Percentiles rank a stretch among this genome's conserved stretches.
Evolutionary conservation across 2,797 vertebrate species (phyloP).

Genomic region (Bucorvus abyssinicus): DNA sequence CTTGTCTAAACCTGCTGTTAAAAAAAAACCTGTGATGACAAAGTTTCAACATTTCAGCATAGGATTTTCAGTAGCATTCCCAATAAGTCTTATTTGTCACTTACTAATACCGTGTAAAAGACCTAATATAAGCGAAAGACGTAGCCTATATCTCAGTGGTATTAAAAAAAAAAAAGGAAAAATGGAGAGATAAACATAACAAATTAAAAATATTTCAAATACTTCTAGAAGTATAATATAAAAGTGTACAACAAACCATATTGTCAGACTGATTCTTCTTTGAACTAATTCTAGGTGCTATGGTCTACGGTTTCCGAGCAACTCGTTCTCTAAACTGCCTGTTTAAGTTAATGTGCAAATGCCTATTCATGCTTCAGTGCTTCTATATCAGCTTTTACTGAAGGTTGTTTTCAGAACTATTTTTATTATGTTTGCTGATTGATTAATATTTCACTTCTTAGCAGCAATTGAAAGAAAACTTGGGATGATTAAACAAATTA

Average conservation of each 20-base stretch:
- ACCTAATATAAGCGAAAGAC: background rate
- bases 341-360: slow-evolving; percentile 47
- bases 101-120: background rate
- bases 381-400: slow-evolving; percentile 41
- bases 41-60: background rate
- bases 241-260: background rate
- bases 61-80: background rate
- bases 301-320: slow-evolving; percentile 46
- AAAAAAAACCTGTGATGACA: background rate
- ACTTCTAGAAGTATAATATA: background rate
- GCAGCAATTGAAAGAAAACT: slow-evolving; percentile 44
- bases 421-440: slow-evolving; percentile 61
- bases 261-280: background rate
- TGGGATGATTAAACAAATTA: slow-evolving; percentile 21
- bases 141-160: background rate
- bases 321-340: background rate
- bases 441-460: slow-evolving; percentile 70
- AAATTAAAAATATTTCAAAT: background rate
- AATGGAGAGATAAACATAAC: background rate
- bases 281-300: background rate
- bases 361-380: slow-evolving; percentile 20
- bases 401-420: slow-evolving; percentile 20
- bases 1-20: background rate
- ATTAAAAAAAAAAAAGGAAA: background rate
- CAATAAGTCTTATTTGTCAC: background rate